Conservation (phyloP, 2,113 vertebrate species). For the Hemicordylus capensis region DNA sequence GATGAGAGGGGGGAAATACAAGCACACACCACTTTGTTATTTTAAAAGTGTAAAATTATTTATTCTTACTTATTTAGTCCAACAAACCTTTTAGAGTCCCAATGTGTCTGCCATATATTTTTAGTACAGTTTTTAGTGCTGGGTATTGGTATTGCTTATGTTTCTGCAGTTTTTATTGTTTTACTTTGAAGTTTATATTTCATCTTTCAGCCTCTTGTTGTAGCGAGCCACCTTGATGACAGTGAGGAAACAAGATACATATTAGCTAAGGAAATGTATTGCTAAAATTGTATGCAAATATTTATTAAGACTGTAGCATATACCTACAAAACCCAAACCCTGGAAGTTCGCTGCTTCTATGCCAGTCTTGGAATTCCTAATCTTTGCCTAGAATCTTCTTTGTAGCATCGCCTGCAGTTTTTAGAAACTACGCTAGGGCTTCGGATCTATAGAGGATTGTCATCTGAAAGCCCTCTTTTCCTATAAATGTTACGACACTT, state of each 20-base stretch:
- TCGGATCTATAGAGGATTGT: neutral
- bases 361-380: fast-evolving
- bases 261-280: neutral
- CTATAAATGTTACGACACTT: neutral
- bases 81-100: neutral
- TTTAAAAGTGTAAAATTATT: neutral
- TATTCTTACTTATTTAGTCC: too few species aligned
- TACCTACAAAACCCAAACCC: neutral
- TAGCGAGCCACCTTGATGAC: neutral
- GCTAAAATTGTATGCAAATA: neutral
- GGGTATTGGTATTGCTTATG: neutral
- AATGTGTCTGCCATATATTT: neutral
- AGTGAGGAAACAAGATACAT: neutral
- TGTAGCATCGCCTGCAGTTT: neutral
- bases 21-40: neutral
- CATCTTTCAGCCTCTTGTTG: neutral
- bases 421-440: neutral
- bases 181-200: neutral
- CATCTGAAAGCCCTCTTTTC: neutral
- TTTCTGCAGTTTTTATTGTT: neutral
- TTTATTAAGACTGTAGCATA: neutral
- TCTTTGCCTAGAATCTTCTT: neutral
- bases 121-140: neutral
- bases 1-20: too few species aligned
- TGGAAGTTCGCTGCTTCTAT: neutral